phyloP scores from a whole-genome alignment of 2,888 invertebrate genomes.

The Cinara cedri region DNA sequence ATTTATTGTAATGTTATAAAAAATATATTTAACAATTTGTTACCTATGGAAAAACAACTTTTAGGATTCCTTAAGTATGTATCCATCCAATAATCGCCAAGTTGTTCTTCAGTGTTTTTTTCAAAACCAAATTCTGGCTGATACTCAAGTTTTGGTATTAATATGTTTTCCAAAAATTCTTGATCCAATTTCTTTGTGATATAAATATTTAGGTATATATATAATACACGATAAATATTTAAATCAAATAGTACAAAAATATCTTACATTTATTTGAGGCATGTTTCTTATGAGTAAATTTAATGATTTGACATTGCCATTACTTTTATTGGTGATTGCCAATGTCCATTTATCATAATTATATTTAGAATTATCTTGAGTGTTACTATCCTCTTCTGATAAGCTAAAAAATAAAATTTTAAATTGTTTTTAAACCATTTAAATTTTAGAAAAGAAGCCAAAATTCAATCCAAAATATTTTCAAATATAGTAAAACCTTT shows the following conservation, averaged over 20 bases:
- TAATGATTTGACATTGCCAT: not conserved
- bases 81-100: conserved; percentile 39
- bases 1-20: no score
- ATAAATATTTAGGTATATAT: not conserved
- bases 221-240: not conserved
- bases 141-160: conserved; percentile 50
- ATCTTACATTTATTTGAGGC: conserved; percentile 39
- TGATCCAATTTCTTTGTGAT: not conserved
- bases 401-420: conserved; percentile 20
- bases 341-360: conserved; percentile 52
- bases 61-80: conserved; percentile 39
- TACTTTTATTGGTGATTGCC: not conserved
- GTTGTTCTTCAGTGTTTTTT: conserved; percentile 31
- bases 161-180: not conserved
- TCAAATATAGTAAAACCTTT: no score
- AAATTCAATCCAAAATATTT: not conserved
- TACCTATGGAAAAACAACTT: conserved; percentile 13
- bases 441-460: not conserved
- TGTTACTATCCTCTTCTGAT: not conserved
- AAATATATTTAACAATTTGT: not conserved
- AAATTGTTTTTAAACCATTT: not conserved
- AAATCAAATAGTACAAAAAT: not conserved
- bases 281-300: conserved; percentile 47
- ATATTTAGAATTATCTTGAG: not conserved
- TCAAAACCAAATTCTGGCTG: conserved; percentile 52